Base-by-base conservation (phyloP, 2,797 vertebrate genomes). In the Galagoides demidoff region DNA sequence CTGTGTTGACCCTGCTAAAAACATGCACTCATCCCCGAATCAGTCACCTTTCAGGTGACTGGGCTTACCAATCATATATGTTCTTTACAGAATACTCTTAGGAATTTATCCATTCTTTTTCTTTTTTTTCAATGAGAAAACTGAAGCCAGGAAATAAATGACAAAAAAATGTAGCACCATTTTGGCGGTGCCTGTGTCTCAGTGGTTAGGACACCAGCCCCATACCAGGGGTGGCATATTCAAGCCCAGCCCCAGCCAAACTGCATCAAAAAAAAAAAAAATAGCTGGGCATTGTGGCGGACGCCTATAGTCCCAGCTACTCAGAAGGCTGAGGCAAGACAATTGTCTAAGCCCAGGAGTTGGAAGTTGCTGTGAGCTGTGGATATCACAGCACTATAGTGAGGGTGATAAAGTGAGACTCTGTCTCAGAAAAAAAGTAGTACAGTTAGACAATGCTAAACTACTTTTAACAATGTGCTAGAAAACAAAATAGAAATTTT, bases 391-490 rank as follows among this genome's bases (percentile, higher is more conserved):
- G 39, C 39, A 39, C 39, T 39, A 5, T 39, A 39, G 39, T 6
- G 1, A 39, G 39, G 39, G 5, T 39, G 39, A 39, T 39, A 39
- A 39, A 39, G 39, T 39, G 39, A 39, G 39, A 39, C 39, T 39
- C 39, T 5, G 39, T 39, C 39, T 39, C 39, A 39, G 7, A 39
- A 39, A 39, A 4, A 45, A 61, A 61, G 5, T 82, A 57, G 94
- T 43, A 73, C 73, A 90, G 49, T 63, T 83, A 74, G 20, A 81
- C 61, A 43, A 89, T 66, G 29, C 39, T 95, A 68, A 87, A 92
- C 71, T 63, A 63, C 71, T 55, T 85, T 61, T 74, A 86, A 90
- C 34, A 31, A 55, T 39, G 20, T 55, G 11, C 19, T 82, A 82
- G 5, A 59, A 20, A 74, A 39, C 27, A 94, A 95, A 93, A 79